phyloP scores from a whole-genome alignment of 2,797 vertebrate species.

The Dipus sagitta region DNA sequence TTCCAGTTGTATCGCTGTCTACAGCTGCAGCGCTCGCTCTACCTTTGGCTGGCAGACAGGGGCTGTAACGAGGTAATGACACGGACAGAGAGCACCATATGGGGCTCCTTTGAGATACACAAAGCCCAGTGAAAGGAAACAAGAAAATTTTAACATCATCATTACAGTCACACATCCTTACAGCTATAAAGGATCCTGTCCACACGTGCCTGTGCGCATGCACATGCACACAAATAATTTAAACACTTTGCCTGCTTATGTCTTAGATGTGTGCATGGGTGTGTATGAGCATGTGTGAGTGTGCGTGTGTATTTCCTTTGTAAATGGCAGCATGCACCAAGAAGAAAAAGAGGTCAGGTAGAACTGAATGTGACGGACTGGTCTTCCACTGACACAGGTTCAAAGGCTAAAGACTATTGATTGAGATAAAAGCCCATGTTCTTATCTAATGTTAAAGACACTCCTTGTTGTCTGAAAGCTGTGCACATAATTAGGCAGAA shows the following conservation, averaged over 20 bases:
- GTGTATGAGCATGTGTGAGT: constrained; percentile 60
- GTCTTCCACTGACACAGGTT: constrained; percentile 89
- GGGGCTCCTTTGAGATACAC: constrained; percentile 95
- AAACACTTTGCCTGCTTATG: constrained; percentile 81
- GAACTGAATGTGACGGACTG: constrained; percentile 88
- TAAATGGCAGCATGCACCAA: constrained; percentile 88
- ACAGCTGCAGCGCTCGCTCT: constrained; percentile 92
- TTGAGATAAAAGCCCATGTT: constrained; percentile 91
- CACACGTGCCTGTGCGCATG: constrained; percentile 52
- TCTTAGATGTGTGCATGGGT: constrained; percentile 69
- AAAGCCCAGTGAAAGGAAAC: constrained; percentile 92
- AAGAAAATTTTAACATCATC: constrained; percentile 93
- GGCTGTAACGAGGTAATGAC: constrained; percentile 99
- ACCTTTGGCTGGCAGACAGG: constrained; percentile 97
- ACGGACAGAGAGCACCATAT: constrained; percentile 99
- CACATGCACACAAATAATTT: constrained; percentile 75
- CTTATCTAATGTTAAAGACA: constrained; percentile 91
- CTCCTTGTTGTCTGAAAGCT: constrained; percentile 90
- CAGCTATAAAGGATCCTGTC: constrained; percentile 85
- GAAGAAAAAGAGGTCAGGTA: constrained; percentile 89
- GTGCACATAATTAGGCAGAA: constrained; percentile 88
- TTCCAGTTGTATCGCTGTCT: constrained; percentile 99
- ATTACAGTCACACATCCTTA: constrained; percentile 90
- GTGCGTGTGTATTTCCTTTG: constrained; percentile 82
- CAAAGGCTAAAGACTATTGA: constrained; percentile 94